Evolutionary conservation across 2,797 vertebrate genomes (phyloP).

Genomic region (Antrozous pallidus): DNA sequence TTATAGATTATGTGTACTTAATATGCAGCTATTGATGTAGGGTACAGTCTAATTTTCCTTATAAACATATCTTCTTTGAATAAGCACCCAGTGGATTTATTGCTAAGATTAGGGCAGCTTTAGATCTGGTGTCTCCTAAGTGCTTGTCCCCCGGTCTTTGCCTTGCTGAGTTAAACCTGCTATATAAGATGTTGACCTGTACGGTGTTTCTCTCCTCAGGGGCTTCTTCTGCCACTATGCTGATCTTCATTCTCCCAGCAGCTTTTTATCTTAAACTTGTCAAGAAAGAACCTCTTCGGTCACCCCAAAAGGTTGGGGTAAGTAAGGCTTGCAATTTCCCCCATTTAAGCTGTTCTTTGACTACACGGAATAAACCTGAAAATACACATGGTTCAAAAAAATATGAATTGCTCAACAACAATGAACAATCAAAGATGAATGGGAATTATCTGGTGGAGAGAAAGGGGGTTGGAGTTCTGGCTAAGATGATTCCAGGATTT

Average conservation of each 20-base stretch:
- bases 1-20: neutral
- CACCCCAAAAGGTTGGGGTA: conserved; percentile 95
- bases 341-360: neutral
- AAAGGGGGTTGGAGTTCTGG: neutral
- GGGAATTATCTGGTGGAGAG: neutral
- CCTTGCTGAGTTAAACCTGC: neutral
- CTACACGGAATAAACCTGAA: neutral
- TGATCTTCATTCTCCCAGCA: conserved; percentile 97
- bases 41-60: neutral
- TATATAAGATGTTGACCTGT: neutral
- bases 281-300: conserved; percentile 89
- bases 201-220: conserved; percentile 81
- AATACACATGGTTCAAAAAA: neutral
- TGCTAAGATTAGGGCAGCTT: neutral
- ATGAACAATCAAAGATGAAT: neutral
- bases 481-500: neutral
- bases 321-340: conserved; percentile 70
- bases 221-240: conserved; percentile 95
- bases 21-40: neutral
- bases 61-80: neutral
- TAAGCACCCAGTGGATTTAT: neutral
- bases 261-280: conserved; percentile 96
- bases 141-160: neutral
- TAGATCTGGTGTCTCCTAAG: neutral
- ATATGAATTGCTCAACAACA: neutral